Evolutionary conservation across 2,113 vertebrate species (phyloP), one percentile per base, ranked within the genome.

Genomic region (Hydrolagus affinis): DNA sequence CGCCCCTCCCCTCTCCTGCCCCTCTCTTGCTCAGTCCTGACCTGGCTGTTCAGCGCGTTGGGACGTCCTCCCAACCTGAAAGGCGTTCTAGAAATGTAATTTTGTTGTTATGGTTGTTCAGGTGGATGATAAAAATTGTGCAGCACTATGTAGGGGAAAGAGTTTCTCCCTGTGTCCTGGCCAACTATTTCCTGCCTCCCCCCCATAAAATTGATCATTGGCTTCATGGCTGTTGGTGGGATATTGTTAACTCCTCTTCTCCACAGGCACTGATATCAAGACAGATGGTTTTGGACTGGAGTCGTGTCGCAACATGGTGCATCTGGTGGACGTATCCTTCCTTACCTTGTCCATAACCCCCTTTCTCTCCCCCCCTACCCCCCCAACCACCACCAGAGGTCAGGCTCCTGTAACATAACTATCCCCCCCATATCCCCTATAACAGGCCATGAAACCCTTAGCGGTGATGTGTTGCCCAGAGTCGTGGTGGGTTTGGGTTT

Each of bases 291-390:
- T 98, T 89, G 90, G 90, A 87, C 66, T 94, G 87, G 94, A 94
- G 15, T 97, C 96, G 66, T 95, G 94, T 91, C 93, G 94, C 57
- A 88, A 94, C 75, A 95, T 97, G 94, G 91, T 97, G 87, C 94
- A 95, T 91, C 93, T 98, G 87, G 91, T 97, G 94, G 96, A 97
- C 21, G 95, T 97, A 97, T 98, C 97, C 94, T 97, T 92, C 86
- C 87, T 4, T 56, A 0, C 44, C 78, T 88, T 70, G 59, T 0
- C 71, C 85, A 30, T 85, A 85, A 86, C 70, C 76, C 21, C n/a
- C 25, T 6, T 0, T 6, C 44, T 76, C 77, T 77, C 75, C 66
- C n/a, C n/a, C n/a, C n/a, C n/a, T n/a, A n/a, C n/a, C n/a, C n/a
- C n/a, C n/a, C n/a, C n/a, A n/a, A n/a, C n/a, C n/a, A n/a, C n/a